Conservation (phyloP, 2,113 vertebrate species). For the Porphyrio hochstetteri region DNA sequence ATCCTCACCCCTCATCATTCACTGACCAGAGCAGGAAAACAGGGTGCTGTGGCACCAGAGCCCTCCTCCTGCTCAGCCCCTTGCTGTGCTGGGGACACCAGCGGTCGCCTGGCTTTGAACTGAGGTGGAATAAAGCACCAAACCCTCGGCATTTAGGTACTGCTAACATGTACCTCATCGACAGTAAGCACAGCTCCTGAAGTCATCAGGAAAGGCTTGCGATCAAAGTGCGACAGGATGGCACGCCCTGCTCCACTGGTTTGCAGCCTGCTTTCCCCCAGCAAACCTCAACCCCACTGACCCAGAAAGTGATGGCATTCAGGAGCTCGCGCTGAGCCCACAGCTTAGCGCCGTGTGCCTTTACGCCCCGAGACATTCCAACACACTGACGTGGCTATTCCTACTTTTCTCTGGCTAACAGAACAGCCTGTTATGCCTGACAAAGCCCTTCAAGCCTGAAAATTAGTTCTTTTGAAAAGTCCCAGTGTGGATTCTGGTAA, state of each 20-base stretch:
- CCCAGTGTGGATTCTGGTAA: neutral
- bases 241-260: neutral
- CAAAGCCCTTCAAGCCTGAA: neutral
- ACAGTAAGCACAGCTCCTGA: neutral
- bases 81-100: neutral
- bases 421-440: neutral
- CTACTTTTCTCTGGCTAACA: neutral
- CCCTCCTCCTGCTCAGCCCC: too few species aligned
- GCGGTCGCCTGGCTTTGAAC: neutral
- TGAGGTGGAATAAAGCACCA: fast-evolving
- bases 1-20: neutral
- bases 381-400: neutral
- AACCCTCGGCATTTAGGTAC: neutral
- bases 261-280: neutral
- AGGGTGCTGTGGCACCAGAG: neutral
- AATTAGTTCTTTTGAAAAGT: neutral
- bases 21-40: neutral
- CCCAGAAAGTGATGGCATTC: neutral
- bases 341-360: neutral
- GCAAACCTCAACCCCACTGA: neutral
- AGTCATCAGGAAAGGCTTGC: neutral
- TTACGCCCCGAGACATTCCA: neutral
- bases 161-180: fast-evolving
- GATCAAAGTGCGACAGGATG: neutral
- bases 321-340: neutral